Percentiles rank a stretch among this genome's conserved stretches.
Conservation (phyloP, 2,113 vertebrate species). For the Lontra canadensis region DNA sequence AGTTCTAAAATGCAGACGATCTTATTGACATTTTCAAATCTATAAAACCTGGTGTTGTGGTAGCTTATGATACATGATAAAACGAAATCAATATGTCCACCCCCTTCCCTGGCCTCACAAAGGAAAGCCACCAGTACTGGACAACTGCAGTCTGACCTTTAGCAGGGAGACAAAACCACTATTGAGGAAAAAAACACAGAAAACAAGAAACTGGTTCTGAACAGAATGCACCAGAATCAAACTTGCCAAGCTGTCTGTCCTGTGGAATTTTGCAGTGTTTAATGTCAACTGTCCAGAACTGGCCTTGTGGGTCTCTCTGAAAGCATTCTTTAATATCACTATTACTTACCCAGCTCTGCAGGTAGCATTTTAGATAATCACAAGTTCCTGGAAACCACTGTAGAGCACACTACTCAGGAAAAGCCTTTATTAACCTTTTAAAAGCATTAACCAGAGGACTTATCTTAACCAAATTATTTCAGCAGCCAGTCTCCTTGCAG, state of each 20-base stretch:
- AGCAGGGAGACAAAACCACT: conserved; percentile 74
- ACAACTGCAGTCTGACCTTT: conserved; percentile 75
- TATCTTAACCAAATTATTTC: conserved; percentile 37
- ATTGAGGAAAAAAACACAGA: conserved; percentile 58
- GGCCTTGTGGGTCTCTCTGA: conserved; percentile 32
- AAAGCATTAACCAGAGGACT: not conserved
- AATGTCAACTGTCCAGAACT: conserved; percentile 69
- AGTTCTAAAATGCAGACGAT: not conserved
- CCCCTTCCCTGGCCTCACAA: conserved; percentile 10
- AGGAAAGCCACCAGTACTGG: conserved; percentile 11
- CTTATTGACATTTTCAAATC: not conserved
- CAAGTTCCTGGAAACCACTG: not conserved
- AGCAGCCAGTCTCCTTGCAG: not conserved
- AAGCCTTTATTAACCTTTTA: conserved; percentile 30
- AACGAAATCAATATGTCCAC: not conserved
- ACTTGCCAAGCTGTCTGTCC: conserved; percentile 74
- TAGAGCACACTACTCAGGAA: not conserved
- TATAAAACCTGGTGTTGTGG: not conserved
- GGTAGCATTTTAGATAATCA: not conserved
- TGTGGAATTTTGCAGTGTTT: conserved; percentile 76
- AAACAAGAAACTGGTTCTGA: conserved; percentile 62
- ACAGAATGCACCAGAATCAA: conserved; percentile 75
- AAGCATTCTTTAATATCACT: not conserved
- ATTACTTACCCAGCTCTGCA: not conserved
- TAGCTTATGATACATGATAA: conserved; percentile 17